Conservation (phyloP, 2,113 vertebrate genomes). For the Riparia riparia region DNA sequence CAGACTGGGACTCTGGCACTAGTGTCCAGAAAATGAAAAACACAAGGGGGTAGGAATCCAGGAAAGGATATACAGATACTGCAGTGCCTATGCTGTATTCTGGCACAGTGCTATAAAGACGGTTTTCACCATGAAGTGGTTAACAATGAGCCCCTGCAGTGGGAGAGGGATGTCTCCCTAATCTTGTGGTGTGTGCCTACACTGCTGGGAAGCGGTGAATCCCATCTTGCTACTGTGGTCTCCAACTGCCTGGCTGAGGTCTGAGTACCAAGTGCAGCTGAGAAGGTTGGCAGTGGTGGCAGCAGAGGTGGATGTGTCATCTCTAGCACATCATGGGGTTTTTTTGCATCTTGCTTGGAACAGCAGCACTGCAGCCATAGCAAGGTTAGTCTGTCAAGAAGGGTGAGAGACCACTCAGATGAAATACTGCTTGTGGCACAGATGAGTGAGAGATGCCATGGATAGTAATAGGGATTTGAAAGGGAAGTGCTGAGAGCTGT, state of each 20-base stretch:
- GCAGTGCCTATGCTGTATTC: not conserved
- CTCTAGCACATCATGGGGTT: not conserved
- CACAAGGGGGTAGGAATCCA: not conserved
- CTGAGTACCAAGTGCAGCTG: not conserved
- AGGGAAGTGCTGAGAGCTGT: not conserved
- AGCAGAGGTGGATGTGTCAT: not conserved
- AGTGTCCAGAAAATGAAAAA: not conserved
- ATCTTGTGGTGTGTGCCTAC: rapidly evolving
- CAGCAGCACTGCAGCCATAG: not conserved
- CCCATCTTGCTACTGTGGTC: not conserved
- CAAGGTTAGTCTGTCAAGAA: not conserved
- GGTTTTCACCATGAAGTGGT: not conserved
- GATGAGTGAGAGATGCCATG: not conserved
- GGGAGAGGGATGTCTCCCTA: not conserved
- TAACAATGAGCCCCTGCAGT: not conserved
- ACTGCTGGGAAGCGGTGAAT: not conserved
- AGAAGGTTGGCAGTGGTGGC: not conserved
- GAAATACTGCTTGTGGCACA: not conserved
- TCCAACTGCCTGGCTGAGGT: not conserved
- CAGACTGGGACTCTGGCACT: not conserved
- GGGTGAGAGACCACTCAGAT: rapidly evolving
- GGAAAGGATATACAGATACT: not conserved
- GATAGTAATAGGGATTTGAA: not conserved
- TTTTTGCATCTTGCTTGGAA: not conserved
- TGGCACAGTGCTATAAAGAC: not conserved